phyloP scores from a whole-genome alignment of 2,888 invertebrate species.

The Tipula helvola region DNA sequence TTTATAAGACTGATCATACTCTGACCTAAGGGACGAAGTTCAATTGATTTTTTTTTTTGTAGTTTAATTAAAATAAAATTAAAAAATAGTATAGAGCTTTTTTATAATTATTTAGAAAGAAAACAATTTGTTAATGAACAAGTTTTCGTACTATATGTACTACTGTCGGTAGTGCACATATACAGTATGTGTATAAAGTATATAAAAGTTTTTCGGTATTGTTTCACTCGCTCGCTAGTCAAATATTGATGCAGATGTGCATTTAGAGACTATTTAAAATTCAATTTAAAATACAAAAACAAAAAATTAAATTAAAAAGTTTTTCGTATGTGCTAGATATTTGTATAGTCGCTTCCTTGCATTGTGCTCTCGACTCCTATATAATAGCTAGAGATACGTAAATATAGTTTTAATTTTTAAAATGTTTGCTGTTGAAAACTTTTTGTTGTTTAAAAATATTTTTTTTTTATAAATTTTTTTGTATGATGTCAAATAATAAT shows the following conservation, averaged over 20 bases:
- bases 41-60: too few species aligned
- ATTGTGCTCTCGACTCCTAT: neutral
- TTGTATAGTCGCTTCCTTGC: neutral
- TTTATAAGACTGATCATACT: too few species aligned
- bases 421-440: neutral
- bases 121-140: neutral
- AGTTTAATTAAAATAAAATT: too few species aligned
- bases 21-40: too few species aligned
- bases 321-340: neutral
- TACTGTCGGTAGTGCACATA: neutral
- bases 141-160: neutral
- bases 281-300: neutral
- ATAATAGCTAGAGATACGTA: neutral
- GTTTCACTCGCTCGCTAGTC: neutral
- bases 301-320: neutral
- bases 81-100: too few species aligned
- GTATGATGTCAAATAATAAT: neutral
- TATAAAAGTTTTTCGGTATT: neutral
- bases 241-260: constrained; percentile 4
- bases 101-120: neutral
- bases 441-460: neutral
- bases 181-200: neutral
- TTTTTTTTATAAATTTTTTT: neutral
- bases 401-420: neutral
- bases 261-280: neutral